Evolutionary conservation across 1,140 invertebrate species (phyloP).

Genomic region (Panagrolaimus sp.): DNA sequence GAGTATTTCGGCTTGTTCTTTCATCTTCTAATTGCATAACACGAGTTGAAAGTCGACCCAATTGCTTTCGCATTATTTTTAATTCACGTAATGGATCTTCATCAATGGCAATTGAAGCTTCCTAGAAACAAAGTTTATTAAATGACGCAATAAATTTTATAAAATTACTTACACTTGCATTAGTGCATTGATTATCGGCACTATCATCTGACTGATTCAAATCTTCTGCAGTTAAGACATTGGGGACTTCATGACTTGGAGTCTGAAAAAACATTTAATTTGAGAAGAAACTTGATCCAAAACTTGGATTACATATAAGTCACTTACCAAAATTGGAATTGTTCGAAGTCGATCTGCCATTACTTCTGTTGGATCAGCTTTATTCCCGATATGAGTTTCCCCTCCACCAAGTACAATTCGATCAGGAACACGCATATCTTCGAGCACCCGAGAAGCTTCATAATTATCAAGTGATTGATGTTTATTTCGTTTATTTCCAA

Average conservation of each 20-base stretch:
- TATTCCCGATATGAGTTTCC: slow-evolving; percentile 18
- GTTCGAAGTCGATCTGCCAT: slow-evolving; percentile 10
- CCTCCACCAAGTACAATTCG: slow-evolving; percentile 31
- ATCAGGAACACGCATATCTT: slow-evolving; percentile 32
- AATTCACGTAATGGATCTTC: slow-evolving; percentile 46
- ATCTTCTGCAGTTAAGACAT: neutral
- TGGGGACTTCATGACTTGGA: neutral
- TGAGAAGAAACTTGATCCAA: no score
- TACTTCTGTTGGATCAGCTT: slow-evolving; percentile 22
- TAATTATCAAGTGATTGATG: neutral
- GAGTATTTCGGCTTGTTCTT: slow-evolving; percentile 21
- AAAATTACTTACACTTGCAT: neutral
- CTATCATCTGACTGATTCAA: neutral
- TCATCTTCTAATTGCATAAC: slow-evolving; percentile 48
- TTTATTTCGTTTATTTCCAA: neutral
- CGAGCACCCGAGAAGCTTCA: slow-evolving; percentile 4
- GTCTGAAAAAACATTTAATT: neutral
- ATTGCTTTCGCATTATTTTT: slow-evolving; percentile 39
- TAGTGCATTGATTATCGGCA: slow-evolving; percentile 13
- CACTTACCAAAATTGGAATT: slow-evolving; percentile 7
- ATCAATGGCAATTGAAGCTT: slow-evolving; percentile 37
- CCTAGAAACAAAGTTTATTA: slow-evolving; percentile 10
- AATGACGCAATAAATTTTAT: neutral
- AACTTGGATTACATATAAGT: neutral
- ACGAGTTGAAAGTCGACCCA: slow-evolving; percentile 38